Conservation (phyloP, 2,113 vertebrate genomes). For the Pteruthius melanotis region DNA sequence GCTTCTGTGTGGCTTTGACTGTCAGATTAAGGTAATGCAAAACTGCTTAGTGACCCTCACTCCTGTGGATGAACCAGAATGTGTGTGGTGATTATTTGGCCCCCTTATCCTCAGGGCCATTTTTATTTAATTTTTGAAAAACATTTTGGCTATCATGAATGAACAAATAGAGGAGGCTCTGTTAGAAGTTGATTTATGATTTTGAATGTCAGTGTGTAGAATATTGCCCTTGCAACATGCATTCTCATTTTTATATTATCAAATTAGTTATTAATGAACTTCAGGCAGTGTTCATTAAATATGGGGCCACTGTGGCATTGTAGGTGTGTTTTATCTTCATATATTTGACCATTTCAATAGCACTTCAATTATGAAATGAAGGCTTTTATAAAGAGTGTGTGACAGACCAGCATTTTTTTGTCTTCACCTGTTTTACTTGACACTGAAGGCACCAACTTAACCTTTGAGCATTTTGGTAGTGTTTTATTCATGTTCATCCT, state of each 20-base stretch:
- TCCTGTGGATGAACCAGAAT: not conserved
- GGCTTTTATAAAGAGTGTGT: not conserved
- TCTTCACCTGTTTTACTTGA: not conserved
- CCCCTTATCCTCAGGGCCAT: not conserved
- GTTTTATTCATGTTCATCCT: not conserved
- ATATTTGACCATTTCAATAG: not conserved
- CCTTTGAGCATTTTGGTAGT: not conserved
- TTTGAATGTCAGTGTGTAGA: not conserved
- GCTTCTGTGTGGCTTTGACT: not conserved
- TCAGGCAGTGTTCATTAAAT: not conserved
- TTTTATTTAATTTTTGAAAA: not conserved
- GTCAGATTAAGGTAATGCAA: not conserved
- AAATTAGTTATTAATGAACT: not conserved
- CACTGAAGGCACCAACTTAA: not conserved
- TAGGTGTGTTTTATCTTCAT: not conserved
- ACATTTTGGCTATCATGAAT: not conserved
- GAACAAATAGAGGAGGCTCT: not conserved
- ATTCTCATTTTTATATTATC: not conserved
- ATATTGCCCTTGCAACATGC: not conserved
- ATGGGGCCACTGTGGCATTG: fast-evolving
- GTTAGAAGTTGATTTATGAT: not conserved
- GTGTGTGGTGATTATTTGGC: not conserved
- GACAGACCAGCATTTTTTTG: not conserved
- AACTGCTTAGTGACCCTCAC: not conserved
- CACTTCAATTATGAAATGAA: not conserved